Conservation (phyloP, 2,888 invertebrate species). For the Nemotelus nigrinus region DNA sequence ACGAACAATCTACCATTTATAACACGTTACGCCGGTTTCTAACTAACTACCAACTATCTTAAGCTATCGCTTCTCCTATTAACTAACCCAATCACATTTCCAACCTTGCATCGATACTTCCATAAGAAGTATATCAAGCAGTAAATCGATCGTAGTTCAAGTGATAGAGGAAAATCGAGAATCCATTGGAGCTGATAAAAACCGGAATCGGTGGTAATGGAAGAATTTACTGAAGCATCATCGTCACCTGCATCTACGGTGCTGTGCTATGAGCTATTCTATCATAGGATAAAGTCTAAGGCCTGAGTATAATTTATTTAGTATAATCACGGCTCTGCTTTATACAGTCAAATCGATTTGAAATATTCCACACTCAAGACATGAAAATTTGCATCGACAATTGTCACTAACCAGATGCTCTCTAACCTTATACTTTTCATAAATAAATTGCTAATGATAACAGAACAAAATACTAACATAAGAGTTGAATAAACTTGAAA, state of each 20-base stretch:
- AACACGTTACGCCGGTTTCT: neutral
- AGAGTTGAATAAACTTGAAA: too few species aligned
- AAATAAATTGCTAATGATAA: too few species aligned
- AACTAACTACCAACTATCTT: neutral
- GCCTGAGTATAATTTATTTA: neutral
- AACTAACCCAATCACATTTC: neutral
- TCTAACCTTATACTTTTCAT: too few species aligned
- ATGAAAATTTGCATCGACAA: too few species aligned
- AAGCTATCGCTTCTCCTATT: neutral
- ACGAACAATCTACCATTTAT: neutral
- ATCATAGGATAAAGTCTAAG: conserved; percentile 1
- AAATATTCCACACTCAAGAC: neutral
- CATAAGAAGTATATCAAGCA: neutral
- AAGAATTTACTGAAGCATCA: neutral
- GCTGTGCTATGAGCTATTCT: conserved; percentile 15
- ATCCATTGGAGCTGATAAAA: conserved; percentile 23
- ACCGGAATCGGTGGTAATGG: conserved; percentile 25
- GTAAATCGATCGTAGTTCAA: neutral
- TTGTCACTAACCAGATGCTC: too few species aligned
- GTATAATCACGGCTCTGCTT: neutral
- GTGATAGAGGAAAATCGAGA: neutral
- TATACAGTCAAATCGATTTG: neutral
- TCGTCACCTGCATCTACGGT: neutral
- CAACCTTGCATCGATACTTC: neutral
- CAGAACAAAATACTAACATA: too few species aligned